These are phyloP conservation scores for Rhagoletis pomonella DNA, from an alignment of 1,140 invertebrate species.

Conservation along the genomic window DNA sequence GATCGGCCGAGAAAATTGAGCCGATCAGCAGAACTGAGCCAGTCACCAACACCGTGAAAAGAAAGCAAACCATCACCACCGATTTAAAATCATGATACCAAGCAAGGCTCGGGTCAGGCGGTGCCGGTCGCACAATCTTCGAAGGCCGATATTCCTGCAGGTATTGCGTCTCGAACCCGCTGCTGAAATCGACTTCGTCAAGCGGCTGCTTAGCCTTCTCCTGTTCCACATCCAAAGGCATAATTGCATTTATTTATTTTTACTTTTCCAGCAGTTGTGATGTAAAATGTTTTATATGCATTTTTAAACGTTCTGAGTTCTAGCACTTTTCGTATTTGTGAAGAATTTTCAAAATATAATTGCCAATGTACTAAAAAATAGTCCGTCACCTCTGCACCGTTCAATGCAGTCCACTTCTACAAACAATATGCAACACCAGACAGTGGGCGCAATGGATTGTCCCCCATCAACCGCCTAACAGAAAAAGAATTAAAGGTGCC, in stretches of 20 bases:
- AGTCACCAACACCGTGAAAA: constrained; percentile 61
- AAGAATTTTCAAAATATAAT: background rate
- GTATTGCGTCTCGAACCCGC: constrained; percentile 70
- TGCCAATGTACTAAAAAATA: no score
- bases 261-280: background rate
- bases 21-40: constrained; percentile 64
- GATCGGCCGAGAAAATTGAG: constrained; percentile 63
- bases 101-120: constrained; percentile 63
- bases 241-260: background rate
- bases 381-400: no score
- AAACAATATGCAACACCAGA: no score
- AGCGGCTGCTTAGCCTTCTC: constrained; percentile 21
- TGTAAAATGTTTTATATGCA: background rate
- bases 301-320: background rate
- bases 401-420: no score
- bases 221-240: constrained; percentile 19
- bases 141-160: constrained; percentile 67
- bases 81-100: constrained; percentile 66
- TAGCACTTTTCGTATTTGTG: background rate
- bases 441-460: no score
- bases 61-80: constrained; percentile 63
- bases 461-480: no score
- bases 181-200: constrained; percentile 70
- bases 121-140: constrained; percentile 61
- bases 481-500: no score